Evolutionary conservation across 2,888 invertebrate species (phyloP).

Genomic region (Pollenia amentaria): DNA sequence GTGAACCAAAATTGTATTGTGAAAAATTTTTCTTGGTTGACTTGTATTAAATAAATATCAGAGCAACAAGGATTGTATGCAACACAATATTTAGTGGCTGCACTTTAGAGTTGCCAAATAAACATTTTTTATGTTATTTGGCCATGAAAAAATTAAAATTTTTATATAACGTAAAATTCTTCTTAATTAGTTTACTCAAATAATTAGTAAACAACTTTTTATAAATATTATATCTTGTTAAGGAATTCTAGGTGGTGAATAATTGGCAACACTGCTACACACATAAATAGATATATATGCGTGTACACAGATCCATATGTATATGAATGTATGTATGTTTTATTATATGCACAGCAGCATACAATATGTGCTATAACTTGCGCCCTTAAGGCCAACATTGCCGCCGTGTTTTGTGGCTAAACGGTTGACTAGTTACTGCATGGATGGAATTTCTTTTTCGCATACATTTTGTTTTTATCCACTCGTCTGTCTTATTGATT

Average conservation of each 20-base stretch:
- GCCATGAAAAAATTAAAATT: too few species aligned
- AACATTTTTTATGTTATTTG: too few species aligned
- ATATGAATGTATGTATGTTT: neutral
- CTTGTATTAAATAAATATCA: constrained; percentile 26
- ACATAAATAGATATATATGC: neutral
- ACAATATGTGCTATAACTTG: constrained; percentile 60
- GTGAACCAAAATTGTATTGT: neutral
- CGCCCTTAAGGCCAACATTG: constrained; percentile 71
- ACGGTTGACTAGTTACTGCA: constrained; percentile 72
- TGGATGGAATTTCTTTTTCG: constrained; percentile 50
- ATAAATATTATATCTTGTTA: too few species aligned
- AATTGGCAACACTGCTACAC: neutral
- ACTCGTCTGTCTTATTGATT: constrained; percentile 51
- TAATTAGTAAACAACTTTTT: too few species aligned
- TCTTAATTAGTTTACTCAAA: too few species aligned
- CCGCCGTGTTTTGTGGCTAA: constrained; percentile 69
- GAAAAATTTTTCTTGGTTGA: constrained; percentile 27
- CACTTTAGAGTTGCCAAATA: neutral
- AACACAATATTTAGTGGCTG: constrained; percentile 47
- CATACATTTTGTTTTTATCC: constrained; percentile 27
- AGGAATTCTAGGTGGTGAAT: too few species aligned
- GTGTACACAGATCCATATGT: neutral
- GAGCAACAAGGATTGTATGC: constrained; percentile 68
- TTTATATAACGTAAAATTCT: too few species aligned
- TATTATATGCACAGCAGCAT: neutral